These are phyloP conservation scores for Micromesistius poutassou DNA, from an alignment of 2,797 vertebrate genomes.

Conservation along the genomic window DNA sequence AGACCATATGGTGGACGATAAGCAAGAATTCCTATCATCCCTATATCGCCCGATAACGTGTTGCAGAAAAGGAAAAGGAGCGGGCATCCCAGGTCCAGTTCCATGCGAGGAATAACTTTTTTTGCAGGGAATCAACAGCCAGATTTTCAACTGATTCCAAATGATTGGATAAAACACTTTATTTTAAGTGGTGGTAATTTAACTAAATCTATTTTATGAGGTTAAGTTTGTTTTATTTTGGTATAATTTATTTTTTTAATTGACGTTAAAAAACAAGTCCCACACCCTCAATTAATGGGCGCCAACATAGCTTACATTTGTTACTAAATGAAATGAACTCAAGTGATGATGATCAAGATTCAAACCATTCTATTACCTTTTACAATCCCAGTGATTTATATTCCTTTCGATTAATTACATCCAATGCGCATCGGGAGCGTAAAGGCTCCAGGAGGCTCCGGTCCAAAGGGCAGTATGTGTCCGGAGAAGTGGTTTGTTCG, in stretches of 20 bases:
- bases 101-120: too few relatives aligned
- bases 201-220: not conserved
- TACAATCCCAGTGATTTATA: conserved; percentile 62
- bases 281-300: not conserved
- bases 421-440: conserved; percentile 53
- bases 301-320: not conserved
- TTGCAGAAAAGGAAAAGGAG: conserved; percentile 4
- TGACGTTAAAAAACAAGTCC: not conserved
- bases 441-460: conserved; percentile 35
- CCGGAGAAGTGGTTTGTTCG: conserved; percentile 22
- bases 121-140: not conserved
- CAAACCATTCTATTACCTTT: conserved; percentile 58
- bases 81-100: too few relatives aligned
- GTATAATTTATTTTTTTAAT: not conserved
- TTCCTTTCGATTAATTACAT: conserved; percentile 59
- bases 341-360: not conserved
- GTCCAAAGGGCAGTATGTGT: conserved; percentile 42
- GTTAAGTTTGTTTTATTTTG: not conserved
- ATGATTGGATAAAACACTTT: not conserved
- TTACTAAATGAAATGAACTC: not conserved
- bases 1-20: conserved; percentile 54
- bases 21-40: not conserved
- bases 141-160: not conserved
- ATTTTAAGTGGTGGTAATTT: not conserved
- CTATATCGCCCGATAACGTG: conserved; percentile 1